phyloP scores from a whole-genome alignment of 2,797 vertebrate species.

The Pangasius larnaudii region DNA sequence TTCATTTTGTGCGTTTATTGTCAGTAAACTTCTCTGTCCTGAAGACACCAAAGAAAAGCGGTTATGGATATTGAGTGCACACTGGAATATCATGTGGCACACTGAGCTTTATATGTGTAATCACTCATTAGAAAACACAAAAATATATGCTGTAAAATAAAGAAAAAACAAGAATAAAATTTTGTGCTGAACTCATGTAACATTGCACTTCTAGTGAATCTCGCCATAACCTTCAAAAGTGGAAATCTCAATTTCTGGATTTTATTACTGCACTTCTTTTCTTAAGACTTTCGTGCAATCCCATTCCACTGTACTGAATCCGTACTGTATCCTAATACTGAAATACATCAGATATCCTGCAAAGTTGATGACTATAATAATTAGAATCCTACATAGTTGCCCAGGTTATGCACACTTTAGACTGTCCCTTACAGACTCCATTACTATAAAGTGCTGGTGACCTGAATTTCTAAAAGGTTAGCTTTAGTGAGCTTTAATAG shows the following conservation, averaged over 20 bases:
- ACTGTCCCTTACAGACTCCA: not conserved
- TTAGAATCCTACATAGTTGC: not conserved
- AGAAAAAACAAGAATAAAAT: not conserved
- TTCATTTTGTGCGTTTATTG: too few relatives aligned
- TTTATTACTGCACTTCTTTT: not conserved
- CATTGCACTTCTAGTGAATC: not conserved
- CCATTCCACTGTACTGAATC: not conserved
- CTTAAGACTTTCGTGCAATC: not conserved
- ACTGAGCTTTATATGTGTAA: not conserved
- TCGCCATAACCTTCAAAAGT: not conserved
- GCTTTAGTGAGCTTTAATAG: not conserved
- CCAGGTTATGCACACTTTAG: not conserved
- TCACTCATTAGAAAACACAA: not conserved
- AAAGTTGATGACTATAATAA: not conserved
- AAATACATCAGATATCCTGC: not conserved
- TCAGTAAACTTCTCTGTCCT: too few relatives aligned
- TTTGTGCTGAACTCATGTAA: not conserved
- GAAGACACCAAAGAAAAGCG: too few relatives aligned
- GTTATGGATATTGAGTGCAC: too few relatives aligned
- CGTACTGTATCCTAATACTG: not conserved
- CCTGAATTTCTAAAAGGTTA: not conserved
- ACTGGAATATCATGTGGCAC: not conserved
- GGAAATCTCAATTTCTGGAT: not conserved
- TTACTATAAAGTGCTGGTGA: not conserved
- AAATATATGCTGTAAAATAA: not conserved